phyloP scores from a whole-genome alignment of 2,113 vertebrate genomes.

The Pollachius pollachius region DNA sequence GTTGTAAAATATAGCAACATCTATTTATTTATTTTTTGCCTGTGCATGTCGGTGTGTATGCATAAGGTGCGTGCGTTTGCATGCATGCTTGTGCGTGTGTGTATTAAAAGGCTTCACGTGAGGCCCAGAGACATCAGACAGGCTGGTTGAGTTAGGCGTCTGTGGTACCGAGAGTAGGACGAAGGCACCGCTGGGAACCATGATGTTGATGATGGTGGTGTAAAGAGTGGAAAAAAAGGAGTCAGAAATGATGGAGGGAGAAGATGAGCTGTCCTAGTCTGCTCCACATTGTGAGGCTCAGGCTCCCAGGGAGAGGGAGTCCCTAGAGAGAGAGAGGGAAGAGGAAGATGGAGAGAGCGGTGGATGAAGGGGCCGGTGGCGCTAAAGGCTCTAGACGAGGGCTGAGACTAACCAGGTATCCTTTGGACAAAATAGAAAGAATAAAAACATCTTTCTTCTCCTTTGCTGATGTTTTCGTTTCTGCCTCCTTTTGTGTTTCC shows the following conservation, averaged over 20 bases:
- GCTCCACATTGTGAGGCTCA: conserved; percentile 53
- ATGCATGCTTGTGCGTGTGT: too few species aligned
- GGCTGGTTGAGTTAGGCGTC: conserved; percentile 66
- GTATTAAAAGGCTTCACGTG: not conserved
- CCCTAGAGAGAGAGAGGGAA: conserved; percentile 52
- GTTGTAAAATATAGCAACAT: too few species aligned
- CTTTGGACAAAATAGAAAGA: conserved; percentile 42
- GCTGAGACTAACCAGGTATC: conserved; percentile 75
- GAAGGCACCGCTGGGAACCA: conserved; percentile 56
- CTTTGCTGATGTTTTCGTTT: conserved; percentile 27
- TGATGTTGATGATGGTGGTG: conserved; percentile 52
- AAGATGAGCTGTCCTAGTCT: conserved; percentile 60
- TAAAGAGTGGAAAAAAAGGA: too few species aligned
- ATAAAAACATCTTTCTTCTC: conserved; percentile 34
- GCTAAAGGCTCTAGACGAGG: conserved; percentile 57
- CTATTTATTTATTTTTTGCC: too few species aligned
- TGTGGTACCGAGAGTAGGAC: conserved; percentile 61
- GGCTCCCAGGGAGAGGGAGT: conserved; percentile 64
- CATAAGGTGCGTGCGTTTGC: not conserved
- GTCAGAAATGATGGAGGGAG: conserved; percentile 4
- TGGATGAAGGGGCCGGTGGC: not conserved
- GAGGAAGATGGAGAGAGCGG: conserved; percentile 22
- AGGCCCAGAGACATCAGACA: conserved; percentile 62
- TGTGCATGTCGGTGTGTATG: not conserved
- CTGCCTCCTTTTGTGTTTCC: conserved; percentile 9